Evolutionary conservation across 2,888 invertebrate genomes (phyloP).

Genomic region (Carabus problematicus): DNA sequence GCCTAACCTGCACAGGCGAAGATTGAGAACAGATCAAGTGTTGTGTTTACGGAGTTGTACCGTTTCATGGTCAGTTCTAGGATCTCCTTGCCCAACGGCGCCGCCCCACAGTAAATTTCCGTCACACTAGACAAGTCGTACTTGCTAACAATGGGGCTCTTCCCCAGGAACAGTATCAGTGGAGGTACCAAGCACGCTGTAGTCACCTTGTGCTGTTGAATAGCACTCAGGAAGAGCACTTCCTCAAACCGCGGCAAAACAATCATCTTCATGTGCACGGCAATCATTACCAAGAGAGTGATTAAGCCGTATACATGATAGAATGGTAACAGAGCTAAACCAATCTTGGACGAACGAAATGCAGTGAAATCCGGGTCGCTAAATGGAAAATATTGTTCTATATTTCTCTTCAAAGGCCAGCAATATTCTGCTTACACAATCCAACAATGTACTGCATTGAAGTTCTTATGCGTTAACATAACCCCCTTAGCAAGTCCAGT

Average conservation of each 20-base stretch:
- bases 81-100: slow-evolving; percentile 76
- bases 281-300: slow-evolving; percentile 64
- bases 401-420: background rate
- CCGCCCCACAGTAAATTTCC: slow-evolving; percentile 77
- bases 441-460: slow-evolving; percentile 54
- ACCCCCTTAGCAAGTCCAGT: slow-evolving; percentile 82
- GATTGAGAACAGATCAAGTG: too few species aligned
- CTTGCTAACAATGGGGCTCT: slow-evolving; percentile 77
- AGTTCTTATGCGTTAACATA: slow-evolving; percentile 73
- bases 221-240: slow-evolving; percentile 70
- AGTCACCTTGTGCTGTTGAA: slow-evolving; percentile 73
- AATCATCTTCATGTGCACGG: slow-evolving; percentile 63
- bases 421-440: slow-evolving; percentile 34
- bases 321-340: slow-evolving; percentile 73
- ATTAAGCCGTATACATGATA: slow-evolving; percentile 79
- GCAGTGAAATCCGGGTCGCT: slow-evolving; percentile 44
- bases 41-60: too few species aligned
- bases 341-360: slow-evolving; percentile 50
- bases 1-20: slow-evolving; percentile 53
- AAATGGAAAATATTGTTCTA: slow-evolving; percentile 22
- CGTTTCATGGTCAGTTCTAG: slow-evolving; percentile 66
- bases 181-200: slow-evolving; percentile 80
- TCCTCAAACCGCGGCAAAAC: slow-evolving; percentile 72
- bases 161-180: slow-evolving; percentile 80
- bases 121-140: slow-evolving; percentile 76